Base-by-base conservation (phyloP, 1,140 invertebrate genomes). In the Saxidomus purpurata region DNA sequence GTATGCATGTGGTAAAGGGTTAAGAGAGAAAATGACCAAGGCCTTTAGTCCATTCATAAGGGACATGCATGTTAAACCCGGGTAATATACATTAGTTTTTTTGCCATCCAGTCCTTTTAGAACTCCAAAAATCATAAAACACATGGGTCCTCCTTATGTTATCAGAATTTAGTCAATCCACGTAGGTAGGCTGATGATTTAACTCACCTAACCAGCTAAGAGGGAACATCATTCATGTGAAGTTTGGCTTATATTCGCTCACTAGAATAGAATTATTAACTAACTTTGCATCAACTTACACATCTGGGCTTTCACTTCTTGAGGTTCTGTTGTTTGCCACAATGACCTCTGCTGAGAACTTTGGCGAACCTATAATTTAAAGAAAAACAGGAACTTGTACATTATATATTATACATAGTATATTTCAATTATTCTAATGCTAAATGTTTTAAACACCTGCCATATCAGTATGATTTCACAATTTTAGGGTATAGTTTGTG, bases 281-380 rank as follows among this genome's bases (percentile, higher is more conserved):
- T 76, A 76, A 76, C 71, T 76, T 76, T 76, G 71, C 71, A 76
- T 76, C 71, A 76, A 76, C 71, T 76, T 76, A 76, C 71, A 76
- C 71, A 76, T 76, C 15, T 76, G 71, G 71, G 71, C 71, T 76
- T 76, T 76, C 71, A 76, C 71, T 17, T 76, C 31, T 76, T 76
- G 13, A 36, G 34, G 31, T 13, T 76, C n/a, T n/a, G n/a, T n/a
- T n/a, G n/a, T n/a, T n/a, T n/a, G n/a, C n/a, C n/a, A n/a, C n/a
- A n/a, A n/a, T n/a, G n/a, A n/a, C n/a, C n/a, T n/a, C n/a, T n/a
- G n/a, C n/a, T n/a, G n/a, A n/a, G n/a, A n/a, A n/a, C n/a, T n/a
- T n/a, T n/a, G n/a, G n/a, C n/a, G n/a, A n/a, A n/a, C n/a, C n/a
- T n/a, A n/a, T n/a, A n/a, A n/a, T n/a, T n/a, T n/a, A n/a, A n/a